Conservation (phyloP, 2,797 vertebrate species). For the Pelochelys cantorii region DNA sequence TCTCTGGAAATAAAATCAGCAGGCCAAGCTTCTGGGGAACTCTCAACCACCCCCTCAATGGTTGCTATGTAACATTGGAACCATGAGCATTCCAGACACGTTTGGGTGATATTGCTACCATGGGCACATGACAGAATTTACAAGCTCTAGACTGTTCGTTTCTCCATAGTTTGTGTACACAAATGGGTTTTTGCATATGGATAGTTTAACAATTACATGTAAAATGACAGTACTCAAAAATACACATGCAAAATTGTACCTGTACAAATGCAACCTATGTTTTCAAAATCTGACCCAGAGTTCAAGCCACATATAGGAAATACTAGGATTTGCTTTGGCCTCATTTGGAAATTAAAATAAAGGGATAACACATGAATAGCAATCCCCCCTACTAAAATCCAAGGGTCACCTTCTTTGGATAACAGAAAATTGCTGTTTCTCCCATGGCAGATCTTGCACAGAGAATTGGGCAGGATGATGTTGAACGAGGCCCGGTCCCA, state of each 20-base stretch:
- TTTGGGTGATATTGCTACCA: not conserved
- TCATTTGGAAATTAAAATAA: not conserved
- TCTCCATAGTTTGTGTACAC: not conserved
- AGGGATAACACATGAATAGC: not conserved
- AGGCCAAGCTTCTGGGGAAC: not conserved
- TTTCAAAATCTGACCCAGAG: not conserved
- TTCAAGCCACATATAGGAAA: not conserved
- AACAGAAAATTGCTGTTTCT: not conserved
- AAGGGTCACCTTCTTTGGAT: not conserved
- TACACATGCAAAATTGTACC: not conserved
- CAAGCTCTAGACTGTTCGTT: not conserved
- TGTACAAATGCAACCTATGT: not conserved
- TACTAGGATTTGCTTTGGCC: not conserved
- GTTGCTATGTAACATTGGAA: not conserved
- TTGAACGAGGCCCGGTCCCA: not conserved
- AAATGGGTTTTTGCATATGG: not conserved
- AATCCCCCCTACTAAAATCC: not conserved
- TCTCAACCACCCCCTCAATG: not conserved
- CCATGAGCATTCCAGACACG: not conserved
- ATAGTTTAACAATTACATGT: not conserved
- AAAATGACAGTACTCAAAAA: not conserved
- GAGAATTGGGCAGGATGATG: not conserved
- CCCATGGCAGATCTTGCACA: not conserved
- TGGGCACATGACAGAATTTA: not conserved
- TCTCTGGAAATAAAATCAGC: not conserved